Evolutionary conservation across 2,888 invertebrate species (phyloP).

Genomic region (Andrena praecox): DNA sequence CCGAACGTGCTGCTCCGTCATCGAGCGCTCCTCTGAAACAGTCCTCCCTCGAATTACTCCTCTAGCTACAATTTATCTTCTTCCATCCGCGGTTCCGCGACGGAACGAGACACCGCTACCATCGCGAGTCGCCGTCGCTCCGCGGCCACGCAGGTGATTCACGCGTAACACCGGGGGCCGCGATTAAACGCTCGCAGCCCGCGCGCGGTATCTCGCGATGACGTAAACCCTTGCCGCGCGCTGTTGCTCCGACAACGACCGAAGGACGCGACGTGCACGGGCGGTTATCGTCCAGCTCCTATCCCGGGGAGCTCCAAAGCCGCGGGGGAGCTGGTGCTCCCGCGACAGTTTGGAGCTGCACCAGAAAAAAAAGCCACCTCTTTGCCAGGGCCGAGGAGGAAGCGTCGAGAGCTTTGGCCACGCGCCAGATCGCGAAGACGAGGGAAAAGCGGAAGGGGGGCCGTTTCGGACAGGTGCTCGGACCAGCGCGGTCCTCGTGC

Average conservation of each 20-base stretch:
- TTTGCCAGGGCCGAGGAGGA: slow-evolving; percentile 16
- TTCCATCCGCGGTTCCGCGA: too few species aligned
- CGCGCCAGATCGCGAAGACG: slow-evolving; percentile 49
- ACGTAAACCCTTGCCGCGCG: slow-evolving; percentile 5
- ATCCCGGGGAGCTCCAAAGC: slow-evolving; percentile 35
- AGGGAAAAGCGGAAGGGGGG: slow-evolving; percentile 17
- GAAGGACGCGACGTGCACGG: slow-evolving; percentile 2
- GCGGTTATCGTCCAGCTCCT: neutral
- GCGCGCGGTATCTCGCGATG: neutral
- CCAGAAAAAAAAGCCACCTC: slow-evolving; percentile 54
- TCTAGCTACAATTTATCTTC: too few species aligned
- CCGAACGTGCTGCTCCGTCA: too few species aligned
- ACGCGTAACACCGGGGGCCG: neutral
- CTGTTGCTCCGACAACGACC: slow-evolving; percentile 18
- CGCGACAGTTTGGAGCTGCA: slow-evolving; percentile 48
- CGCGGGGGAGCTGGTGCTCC: slow-evolving; percentile 26
- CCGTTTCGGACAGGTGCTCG: slow-evolving; percentile 58
- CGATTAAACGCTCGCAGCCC: slow-evolving; percentile 22
- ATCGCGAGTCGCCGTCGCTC: neutral
- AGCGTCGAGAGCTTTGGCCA: slow-evolving; percentile 45
- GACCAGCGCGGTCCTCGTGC: slow-evolving; percentile 27
- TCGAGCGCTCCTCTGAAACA: too few species aligned
- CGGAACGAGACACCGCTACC: neutral
- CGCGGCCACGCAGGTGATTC: slow-evolving; percentile 7
- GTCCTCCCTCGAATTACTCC: too few species aligned